These are phyloP conservation scores for Elgonia sp. DNA, from an alignment of 2,888 invertebrate genomes.

Conservation along the genomic window DNA sequence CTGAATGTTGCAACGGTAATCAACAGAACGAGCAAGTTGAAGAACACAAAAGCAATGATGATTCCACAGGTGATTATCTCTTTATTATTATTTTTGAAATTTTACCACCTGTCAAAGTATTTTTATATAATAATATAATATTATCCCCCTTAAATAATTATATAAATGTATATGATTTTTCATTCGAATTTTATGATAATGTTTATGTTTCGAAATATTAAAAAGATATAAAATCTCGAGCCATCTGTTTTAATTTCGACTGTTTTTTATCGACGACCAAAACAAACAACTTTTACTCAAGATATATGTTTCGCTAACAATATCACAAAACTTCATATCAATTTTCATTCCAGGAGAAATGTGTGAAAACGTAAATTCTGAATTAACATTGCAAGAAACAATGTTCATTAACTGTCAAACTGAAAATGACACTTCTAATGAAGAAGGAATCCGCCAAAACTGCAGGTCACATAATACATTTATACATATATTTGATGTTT, in stretches of 20 bases:
- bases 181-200: too few species aligned
- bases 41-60: background rate
- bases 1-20: background rate
- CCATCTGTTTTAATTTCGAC: too few species aligned
- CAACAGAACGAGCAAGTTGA: background rate
- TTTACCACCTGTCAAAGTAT: background rate
- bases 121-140: background rate
- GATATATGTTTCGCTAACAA: background rate
- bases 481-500: too few species aligned
- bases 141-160: too few species aligned
- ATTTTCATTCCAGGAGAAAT: background rate
- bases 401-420: constrained; percentile 2
- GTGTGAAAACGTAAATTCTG: background rate
- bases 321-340: constrained; percentile 1
- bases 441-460: background rate
- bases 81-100: background rate
- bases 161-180: too few species aligned
- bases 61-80: background rate
- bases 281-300: background rate
- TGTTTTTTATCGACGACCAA: background rate
- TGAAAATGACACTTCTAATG: background rate
- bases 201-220: too few species aligned
- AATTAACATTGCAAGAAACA: background rate
- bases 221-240: too few species aligned
- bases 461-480: too few species aligned